These are phyloP conservation scores for Philypnodon macrostomus DNA, from an alignment of 2,797 vertebrate genomes.

Conservation along the genomic window DNA sequence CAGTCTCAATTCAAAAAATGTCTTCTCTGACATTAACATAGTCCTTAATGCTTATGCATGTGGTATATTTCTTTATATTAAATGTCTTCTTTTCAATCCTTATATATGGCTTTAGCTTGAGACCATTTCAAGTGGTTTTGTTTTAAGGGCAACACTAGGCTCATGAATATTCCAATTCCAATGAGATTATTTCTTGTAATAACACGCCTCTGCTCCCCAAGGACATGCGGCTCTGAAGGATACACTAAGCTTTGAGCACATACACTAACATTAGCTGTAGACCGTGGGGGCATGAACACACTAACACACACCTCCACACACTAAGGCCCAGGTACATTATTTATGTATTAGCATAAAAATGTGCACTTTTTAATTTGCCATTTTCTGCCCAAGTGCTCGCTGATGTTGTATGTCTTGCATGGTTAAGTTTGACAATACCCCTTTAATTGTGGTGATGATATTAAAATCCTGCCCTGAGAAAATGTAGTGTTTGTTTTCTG, in stretches of 20 bases:
- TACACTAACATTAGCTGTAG: conserved; percentile 9
- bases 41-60: conserved; percentile 59
- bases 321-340: conserved; percentile 56
- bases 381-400: conserved; percentile 72
- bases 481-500: no score
- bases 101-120: conserved; percentile 32
- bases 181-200: conserved; percentile 73
- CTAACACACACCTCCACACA: conserved; percentile 7
- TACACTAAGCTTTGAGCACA: conserved; percentile 37
- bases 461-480: conserved; percentile 47
- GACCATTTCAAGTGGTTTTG: conserved; percentile 58
- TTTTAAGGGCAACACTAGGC: conserved; percentile 66
- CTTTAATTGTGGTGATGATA: conserved; percentile 61
- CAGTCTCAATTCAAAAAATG: conserved; percentile 42
- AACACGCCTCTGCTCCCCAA: conserved; percentile 63
- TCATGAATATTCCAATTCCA: conserved; percentile 76
- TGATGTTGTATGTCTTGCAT: conserved; percentile 53
- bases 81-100: conserved; percentile 40
- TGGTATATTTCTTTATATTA: conserved; percentile 51
- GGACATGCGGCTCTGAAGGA: conserved; percentile 52
- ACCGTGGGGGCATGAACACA: conserved; percentile 12
- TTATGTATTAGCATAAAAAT: conserved; percentile 69
- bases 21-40: conserved; percentile 40
- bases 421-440: conserved; percentile 56
- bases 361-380: conserved; percentile 71